These are phyloP conservation scores for Hybos culiciformis DNA, from an alignment of 2,888 invertebrate genomes.

Conservation along the genomic window DNA sequence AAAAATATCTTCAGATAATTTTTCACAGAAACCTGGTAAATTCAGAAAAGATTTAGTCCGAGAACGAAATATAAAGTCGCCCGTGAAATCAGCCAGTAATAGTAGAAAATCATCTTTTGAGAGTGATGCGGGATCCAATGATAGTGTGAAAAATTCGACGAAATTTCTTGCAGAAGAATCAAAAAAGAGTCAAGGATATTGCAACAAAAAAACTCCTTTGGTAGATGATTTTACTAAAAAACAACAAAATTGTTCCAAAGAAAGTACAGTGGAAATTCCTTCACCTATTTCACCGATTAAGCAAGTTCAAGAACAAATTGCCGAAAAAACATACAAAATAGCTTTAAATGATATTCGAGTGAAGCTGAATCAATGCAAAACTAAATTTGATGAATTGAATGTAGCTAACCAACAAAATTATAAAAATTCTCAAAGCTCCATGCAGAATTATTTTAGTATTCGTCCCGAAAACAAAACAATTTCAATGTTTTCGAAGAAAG, in stretches of 20 bases:
- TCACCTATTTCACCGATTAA: conserved; percentile 13
- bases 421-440: conserved; percentile 28
- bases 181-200: too few species aligned
- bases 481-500: conserved; percentile 13
- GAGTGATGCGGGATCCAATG: conserved; percentile 4
- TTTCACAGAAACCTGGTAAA: background rate
- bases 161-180: conserved; percentile 2
- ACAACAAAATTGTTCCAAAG: conserved; percentile 6
- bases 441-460: conserved; percentile 29
- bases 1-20: background rate
- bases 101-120: conserved; percentile 11
- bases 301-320: conserved; percentile 19
- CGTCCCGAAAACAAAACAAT: conserved; percentile 9
- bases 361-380: conserved; percentile 31
- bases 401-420: conserved; percentile 29
- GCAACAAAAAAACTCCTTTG: too few species aligned
- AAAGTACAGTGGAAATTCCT: background rate
- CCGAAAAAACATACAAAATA: conserved; percentile 24
- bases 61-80: background rate
- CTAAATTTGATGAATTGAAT: conserved; percentile 31
- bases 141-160: conserved; percentile 1
- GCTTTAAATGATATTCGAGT: conserved; percentile 32
- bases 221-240: conserved; percentile 1
- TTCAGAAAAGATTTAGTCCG: background rate
- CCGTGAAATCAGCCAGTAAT: conserved; percentile 1